Percentiles rank a stretch among this genome's conserved stretches.
Conservation (phyloP, 2,797 vertebrate genomes). For the Phrynocephalus guinanensis region DNA sequence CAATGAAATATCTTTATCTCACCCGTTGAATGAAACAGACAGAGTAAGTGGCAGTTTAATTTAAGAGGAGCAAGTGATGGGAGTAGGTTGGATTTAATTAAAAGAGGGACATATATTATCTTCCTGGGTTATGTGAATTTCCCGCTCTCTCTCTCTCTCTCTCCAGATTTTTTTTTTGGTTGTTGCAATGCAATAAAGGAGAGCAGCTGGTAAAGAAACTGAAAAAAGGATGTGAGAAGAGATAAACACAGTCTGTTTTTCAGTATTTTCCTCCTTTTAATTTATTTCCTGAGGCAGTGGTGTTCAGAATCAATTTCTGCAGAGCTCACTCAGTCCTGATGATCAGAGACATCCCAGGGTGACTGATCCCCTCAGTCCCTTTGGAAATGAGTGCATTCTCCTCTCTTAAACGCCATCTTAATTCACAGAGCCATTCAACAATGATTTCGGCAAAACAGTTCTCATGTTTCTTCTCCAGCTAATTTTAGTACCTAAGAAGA, state of each 20-base stretch:
- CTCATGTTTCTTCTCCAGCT: not conserved
- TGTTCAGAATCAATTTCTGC: not conserved
- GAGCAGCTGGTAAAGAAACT: conserved; percentile 14
- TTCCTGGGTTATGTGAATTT: conserved; percentile 59
- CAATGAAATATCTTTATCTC: conserved; percentile 45
- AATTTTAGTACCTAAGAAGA: not conserved
- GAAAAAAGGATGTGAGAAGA: conserved; percentile 37
- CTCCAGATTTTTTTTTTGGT: conserved; percentile 25
- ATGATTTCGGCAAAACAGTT: not conserved
- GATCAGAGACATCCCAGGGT: conserved; percentile 23
- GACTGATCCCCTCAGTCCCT: conserved; percentile 33
- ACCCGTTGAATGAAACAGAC: conserved; percentile 39
- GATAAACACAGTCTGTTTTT: conserved; percentile 42
- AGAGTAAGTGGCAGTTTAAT: conserved; percentile 56
- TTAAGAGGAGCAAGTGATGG: conserved; percentile 46
- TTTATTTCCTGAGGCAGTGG: not conserved
- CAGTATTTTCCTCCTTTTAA: conserved; percentile 23
- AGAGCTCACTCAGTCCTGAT: not conserved
- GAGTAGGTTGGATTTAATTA: conserved; percentile 53
- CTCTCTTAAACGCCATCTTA: not conserved
- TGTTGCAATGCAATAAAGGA: not conserved
- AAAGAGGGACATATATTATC: conserved; percentile 38
- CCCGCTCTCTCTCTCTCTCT: conserved; percentile 25
- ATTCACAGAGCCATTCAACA: not conserved
- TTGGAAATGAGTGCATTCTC: not conserved